Conservation (phyloP, 2,113 vertebrate genomes). For the Mesocricetus auratus region DNA sequence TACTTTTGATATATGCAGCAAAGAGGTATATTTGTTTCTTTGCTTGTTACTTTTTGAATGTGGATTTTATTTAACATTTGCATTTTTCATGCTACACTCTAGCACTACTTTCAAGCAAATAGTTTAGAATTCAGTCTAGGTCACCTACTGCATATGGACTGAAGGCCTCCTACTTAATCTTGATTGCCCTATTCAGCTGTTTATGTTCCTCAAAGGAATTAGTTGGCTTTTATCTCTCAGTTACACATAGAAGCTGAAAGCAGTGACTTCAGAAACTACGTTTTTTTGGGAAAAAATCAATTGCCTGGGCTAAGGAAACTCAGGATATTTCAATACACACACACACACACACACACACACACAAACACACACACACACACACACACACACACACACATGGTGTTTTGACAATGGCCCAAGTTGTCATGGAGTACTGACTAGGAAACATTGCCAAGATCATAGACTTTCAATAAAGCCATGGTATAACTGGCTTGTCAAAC, state of each 20-base stretch:
- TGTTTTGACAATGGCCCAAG: conserved; percentile 69
- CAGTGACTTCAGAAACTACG: conserved; percentile 52
- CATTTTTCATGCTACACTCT: neutral
- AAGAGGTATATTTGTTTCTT: neutral
- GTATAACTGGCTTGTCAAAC: conserved; percentile 52
- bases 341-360: conserved; percentile 34
- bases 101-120: neutral
- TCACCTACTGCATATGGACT: conserved; percentile 19
- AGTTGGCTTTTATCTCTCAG: conserved; percentile 65
- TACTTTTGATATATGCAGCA: neutral
- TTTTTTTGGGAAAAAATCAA: conserved; percentile 61
- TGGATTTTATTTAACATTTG: conserved; percentile 47
- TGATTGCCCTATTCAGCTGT: conserved; percentile 54
- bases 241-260: conserved; percentile 52
- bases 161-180: conserved; percentile 50
- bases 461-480: conserved; percentile 58
- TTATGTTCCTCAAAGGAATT: conserved; percentile 57
- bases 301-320: conserved; percentile 46
- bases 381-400: too few species aligned
- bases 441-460: conserved; percentile 55
- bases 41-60: neutral
- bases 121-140: conserved; percentile 38
- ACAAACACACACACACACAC: too few species aligned
- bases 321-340: conserved; percentile 65
- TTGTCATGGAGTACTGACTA: conserved; percentile 46